phyloP scores from a whole-genome alignment of 2,888 invertebrate species.

The Chouioia cunea region DNA sequence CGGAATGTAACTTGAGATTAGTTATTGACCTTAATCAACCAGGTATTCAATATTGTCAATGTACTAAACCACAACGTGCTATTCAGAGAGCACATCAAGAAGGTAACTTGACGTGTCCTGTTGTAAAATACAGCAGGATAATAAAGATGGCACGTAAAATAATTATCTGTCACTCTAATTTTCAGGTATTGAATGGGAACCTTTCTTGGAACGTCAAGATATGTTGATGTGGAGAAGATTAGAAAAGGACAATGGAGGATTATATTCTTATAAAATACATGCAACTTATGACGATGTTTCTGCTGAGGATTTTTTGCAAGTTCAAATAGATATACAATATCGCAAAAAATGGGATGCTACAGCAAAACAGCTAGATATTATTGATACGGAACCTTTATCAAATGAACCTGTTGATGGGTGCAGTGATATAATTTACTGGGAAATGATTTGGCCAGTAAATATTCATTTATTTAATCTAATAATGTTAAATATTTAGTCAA shows the following conservation, averaged over 20 bases:
- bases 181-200: conserved; percentile 76
- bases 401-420: conserved; percentile 65
- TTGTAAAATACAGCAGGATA: neutral
- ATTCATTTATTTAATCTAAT: conserved; percentile 10
- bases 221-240: conserved; percentile 86
- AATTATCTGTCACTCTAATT: neutral
- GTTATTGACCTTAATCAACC: conserved; percentile 66
- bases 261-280: conserved; percentile 89
- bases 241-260: conserved; percentile 74
- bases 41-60: conserved; percentile 70
- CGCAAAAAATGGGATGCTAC: conserved; percentile 85
- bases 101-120: conserved; percentile 26
- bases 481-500: conserved; percentile 9
- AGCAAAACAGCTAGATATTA: conserved; percentile 78
- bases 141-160: no score
- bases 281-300: conserved; percentile 84
- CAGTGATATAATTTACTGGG: conserved; percentile 88
- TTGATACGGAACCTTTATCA: conserved; percentile 76
- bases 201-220: conserved; percentile 84
- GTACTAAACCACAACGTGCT: conserved; percentile 55
- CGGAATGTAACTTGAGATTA: conserved; percentile 69
- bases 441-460: conserved; percentile 88
- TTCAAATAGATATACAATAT: conserved; percentile 85
- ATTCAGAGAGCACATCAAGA: conserved; percentile 26
- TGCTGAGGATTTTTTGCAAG: conserved; percentile 84